Base-by-base conservation (phyloP, 2,888 invertebrate species). In the Gryllus longicercus region DNA sequence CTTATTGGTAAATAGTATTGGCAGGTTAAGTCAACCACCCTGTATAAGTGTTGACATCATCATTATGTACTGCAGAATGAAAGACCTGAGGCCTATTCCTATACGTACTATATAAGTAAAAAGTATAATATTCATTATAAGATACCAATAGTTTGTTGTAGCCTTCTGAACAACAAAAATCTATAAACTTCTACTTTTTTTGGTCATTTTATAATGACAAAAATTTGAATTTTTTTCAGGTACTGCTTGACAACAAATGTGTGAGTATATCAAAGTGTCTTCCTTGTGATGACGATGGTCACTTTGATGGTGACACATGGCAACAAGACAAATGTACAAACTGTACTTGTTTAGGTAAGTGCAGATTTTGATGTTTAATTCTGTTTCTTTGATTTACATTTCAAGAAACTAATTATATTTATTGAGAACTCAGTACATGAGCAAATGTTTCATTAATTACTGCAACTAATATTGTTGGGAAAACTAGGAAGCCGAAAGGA, bases 221-320 rank as follows among this genome's bases (percentile, higher is more conserved):
- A 11, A 74, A 11, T 74, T 74, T 74, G 74, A 8, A 74, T 74
- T 74, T 74, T 4, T 11, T 74, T 74, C 74, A 74, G 18, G 92
- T 94, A 0, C 88, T 93, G 82, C 90, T 92, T 80, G 92, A 93
- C 84, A 92, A 91, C 81, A 92, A 91, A 10, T 97, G 96, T 84
- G 91, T 96, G 1, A 88, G 90, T 14, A 90, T 91, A 63, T 87
- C 87, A 76, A 89, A 91, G 83, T 94, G 94, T 86, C 89, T 91
- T 84, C 91, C 93, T 1, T 96, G 96, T 84, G 95, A 95, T 84
- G 91, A 91, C 5, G 91, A 91, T 78, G 92, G 92, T 50, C 94
- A 94, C 85, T 90, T 89, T 80, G 86, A 90, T 81, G 95, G 93
- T 80, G 91, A 94, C 82, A 87, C 87, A 74, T 94, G 94, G 94